Conservation (phyloP, 2,797 vertebrate species). For the Brotula barbata region DNA sequence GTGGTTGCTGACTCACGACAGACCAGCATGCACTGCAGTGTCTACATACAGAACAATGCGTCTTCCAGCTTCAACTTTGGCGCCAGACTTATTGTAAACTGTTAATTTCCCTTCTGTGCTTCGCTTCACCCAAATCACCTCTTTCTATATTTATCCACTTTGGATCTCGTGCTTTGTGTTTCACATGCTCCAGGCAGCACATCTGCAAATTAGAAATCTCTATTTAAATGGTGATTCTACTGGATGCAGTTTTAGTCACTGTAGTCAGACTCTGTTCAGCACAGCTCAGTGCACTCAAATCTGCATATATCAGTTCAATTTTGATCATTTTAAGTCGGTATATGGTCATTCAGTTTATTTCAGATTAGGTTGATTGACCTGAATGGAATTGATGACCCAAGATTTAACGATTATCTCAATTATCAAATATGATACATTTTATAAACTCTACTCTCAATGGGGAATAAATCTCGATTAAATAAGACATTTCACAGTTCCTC, state of each 20-base stretch:
- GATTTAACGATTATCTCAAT: too few species aligned
- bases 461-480: too few species aligned
- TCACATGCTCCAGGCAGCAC: not conserved
- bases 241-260: not conserved
- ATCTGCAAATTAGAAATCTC: slow-evolving; percentile 13
- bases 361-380: too few species aligned
- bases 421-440: too few species aligned
- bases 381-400: too few species aligned
- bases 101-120: slow-evolving; percentile 49
- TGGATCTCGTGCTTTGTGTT: slow-evolving; percentile 5
- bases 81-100: slow-evolving; percentile 47
- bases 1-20: slow-evolving; percentile 47
- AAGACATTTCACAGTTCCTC: too few species aligned
- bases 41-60: slow-evolving; percentile 22
- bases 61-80: slow-evolving; percentile 30
- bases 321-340: not conserved
- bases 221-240: slow-evolving; percentile 4
- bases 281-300: not conserved
- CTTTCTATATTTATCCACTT: slow-evolving; percentile 12
- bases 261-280: not conserved
- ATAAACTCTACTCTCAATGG: too few species aligned
- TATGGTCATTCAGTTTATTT: too few species aligned
- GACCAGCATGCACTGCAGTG: not conserved
- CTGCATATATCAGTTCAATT: not conserved
- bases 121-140: slow-evolving; percentile 49